phyloP scores from a whole-genome alignment of 2,113 vertebrate genomes.

The Ptyas mucosa region DNA sequence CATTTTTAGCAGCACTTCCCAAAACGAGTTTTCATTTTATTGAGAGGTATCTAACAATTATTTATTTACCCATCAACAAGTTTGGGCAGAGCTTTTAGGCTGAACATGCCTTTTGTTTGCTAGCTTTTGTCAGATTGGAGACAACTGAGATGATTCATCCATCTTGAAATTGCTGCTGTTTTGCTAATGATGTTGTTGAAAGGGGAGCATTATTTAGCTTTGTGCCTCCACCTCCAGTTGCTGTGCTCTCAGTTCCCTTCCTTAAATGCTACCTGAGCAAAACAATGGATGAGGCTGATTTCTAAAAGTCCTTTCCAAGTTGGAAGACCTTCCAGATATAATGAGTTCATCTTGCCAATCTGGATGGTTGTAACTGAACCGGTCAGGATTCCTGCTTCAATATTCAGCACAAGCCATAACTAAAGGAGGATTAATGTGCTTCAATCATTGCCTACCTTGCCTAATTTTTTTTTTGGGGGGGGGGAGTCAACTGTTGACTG shows the following conservation, averaged over 20 bases:
- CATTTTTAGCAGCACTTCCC: neutral
- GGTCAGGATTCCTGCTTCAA: neutral
- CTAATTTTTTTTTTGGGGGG: neutral
- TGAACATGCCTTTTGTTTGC: neutral
- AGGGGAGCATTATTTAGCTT: neutral
- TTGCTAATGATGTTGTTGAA: neutral
- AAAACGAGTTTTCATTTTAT: neutral
- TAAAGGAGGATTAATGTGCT: neutral
- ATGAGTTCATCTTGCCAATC: neutral
- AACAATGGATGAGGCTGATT: neutral
- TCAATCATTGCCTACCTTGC: neutral
- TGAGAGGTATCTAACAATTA: neutral
- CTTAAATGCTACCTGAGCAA: neutral
- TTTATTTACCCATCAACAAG: neutral
- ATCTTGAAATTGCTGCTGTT: neutral
- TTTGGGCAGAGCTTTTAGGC: neutral
- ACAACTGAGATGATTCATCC: neutral
- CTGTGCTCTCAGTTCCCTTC: neutral
- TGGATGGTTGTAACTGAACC: neutral
- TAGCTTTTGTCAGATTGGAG: neutral
- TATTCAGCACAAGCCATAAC: neutral
- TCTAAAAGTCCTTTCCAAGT: neutral
- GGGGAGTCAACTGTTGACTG: neutral
- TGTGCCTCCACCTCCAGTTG: neutral
- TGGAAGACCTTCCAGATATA: neutral